Base-by-base conservation (phyloP, 2,888 invertebrate genomes). In the Mythimna loreyi region DNA sequence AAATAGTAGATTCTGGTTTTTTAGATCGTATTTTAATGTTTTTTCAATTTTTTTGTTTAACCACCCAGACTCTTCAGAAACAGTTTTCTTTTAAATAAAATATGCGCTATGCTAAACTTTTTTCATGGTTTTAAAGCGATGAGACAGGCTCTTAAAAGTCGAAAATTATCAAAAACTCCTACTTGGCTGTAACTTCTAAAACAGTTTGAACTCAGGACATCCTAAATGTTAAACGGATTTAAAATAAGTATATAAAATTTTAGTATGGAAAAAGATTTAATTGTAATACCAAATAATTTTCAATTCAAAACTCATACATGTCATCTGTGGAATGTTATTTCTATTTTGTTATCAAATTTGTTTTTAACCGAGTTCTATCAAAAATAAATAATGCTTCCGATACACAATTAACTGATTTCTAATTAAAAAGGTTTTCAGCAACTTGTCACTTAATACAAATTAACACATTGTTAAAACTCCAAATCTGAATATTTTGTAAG, bases 221-320 rank as follows among this genome's bases (percentile, higher is more conserved):
- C 19, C 23, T 21, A 3, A 52, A 30, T 56, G 49, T 33, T 43
- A 30, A 43, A 52, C n/a, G 30, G 23, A 5, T 52, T 21, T 0
- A 62, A 49, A 1, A 6, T n/a, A n/a, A n/a, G n/a, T n/a, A n/a
- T n/a, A n/a, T n/a, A n/a, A n/a, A n/a, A n/a, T n/a, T n/a, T n/a
- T n/a, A n/a, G n/a, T n/a, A n/a, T n/a, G 19, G 9, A 19, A 8
- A 43, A 16, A 45, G n/a, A 23, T 5, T 16, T 19, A 45, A 21
- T 19, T 52, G 9, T 33, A 1, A 28, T 45, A 36, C 21, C 0
- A 63, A n/a, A 9, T 28, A 1, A 40, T n/a, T 50, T 13, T 13
- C 19, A 66, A 6, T 25, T 45, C 16, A 55, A 55, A 55, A 40
- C 28, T 67, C 19, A 28, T 28, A 7, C 53, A 67, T 53, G 19